These are phyloP conservation scores for Anadara kagoshimensis DNA, from an alignment of 1,140 invertebrate genomes.

Conservation along the genomic window DNA sequence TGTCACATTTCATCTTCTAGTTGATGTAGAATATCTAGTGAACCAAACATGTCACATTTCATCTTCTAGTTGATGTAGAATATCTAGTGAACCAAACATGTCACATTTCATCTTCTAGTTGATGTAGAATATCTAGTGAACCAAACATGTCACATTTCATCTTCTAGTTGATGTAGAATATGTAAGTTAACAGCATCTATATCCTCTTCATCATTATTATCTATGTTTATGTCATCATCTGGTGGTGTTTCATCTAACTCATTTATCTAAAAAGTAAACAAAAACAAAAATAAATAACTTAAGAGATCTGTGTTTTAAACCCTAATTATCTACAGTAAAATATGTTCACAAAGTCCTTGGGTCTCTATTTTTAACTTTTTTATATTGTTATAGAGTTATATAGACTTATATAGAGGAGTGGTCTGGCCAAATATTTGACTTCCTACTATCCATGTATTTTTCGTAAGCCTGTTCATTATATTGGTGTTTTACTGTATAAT, in stretches of 20 bases:
- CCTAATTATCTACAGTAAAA: slow-evolving; percentile 14
- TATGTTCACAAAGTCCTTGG: not conserved
- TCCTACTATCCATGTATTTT: not conserved
- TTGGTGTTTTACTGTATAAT: no score
- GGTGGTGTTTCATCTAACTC: slow-evolving; percentile 49
- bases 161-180: slow-evolving; percentile 58
- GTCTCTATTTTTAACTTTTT: not conserved
- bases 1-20: no score
- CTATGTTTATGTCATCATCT: slow-evolving; percentile 18
- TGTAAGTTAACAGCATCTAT: slow-evolving; percentile 62
- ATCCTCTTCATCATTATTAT: slow-evolving; percentile 31
- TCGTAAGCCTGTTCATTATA: no score
- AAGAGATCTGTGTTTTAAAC: no score
- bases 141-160: slow-evolving; percentile 14
- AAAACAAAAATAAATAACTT: no score
- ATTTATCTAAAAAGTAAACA: slow-evolving; percentile 48
- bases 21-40: no score
- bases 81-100: no score
- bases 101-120: no score
- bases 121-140: no score
- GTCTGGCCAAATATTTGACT: not conserved
- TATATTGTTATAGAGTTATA: not conserved
- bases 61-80: no score
- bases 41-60: no score
- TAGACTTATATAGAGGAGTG: not conserved